Base-by-base conservation (phyloP, 2,888 invertebrate species). In the Uropetala carovei region DNA sequence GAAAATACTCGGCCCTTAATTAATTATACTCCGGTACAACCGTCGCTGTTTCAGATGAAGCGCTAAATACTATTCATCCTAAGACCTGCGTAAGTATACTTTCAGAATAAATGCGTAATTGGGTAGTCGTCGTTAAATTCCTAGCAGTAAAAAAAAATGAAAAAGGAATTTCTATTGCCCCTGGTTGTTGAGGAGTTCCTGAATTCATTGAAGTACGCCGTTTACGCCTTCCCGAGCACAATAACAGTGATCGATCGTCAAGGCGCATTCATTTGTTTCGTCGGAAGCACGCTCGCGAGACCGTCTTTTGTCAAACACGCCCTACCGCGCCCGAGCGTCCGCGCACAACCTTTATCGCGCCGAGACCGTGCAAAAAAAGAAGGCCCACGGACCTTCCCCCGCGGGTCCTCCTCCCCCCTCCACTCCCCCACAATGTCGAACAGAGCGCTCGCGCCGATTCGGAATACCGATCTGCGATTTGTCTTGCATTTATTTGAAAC, bases 211-310 rank as follows among this genome's bases (percentile, higher is more conserved):
- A 68, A 68, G 18, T 18, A n/a, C 68, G 22, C 68, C 22, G 68
- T 68, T 68, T 68, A 68, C 68, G 68, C 68, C 22, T n/a, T 13
- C 68, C 68, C 22, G 43, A 43, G 43, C 43, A 5, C 43, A 43
- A 5, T 64, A 64, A 64, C 64, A 16, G 68, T 68, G 68, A 68
- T 68, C 68, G 68, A 68, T 68, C 68, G 68, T 18, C 68, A n/a
- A n/a, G 68, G 68, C 68, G 68, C 68, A n/a, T 68, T n/a, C 68
- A 68, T 68, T 68, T 68, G 68, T 68, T 18, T 68, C 18, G n/a
- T 68, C 68, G 64, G 43, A 43, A 43, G 43, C 43, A 43, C 43
- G 43, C 5, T 5, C 64, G 14, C 7, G n/a, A 64, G n/a, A 22
- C 68, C n/a, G 68, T 68, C 68, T 68, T 68, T 68, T n/a, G 68